Evolutionary conservation across 2,113 vertebrate genomes (phyloP).

Genomic region (Ageneiosus marmoratus): DNA sequence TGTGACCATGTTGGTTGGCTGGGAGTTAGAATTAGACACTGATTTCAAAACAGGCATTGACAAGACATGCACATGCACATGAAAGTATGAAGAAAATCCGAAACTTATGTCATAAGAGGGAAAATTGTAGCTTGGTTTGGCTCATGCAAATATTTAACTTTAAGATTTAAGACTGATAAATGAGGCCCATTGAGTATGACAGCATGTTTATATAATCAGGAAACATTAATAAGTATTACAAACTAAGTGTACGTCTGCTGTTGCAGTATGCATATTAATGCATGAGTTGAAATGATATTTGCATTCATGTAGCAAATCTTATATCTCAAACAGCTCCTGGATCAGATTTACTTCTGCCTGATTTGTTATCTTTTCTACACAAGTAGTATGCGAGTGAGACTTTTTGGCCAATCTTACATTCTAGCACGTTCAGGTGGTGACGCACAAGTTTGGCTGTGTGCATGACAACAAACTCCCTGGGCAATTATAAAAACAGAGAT

Average conservation of each 20-base stretch:
- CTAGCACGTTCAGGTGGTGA: not conserved
- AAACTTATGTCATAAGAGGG: not conserved
- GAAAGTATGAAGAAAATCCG: not conserved
- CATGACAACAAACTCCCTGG: slow-evolving; percentile 15
- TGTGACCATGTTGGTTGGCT: too few species aligned
- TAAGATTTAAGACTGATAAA: not conserved
- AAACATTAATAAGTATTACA: not conserved
- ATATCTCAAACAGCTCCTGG: not conserved
- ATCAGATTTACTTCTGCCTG: not conserved
- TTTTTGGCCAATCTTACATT: not conserved
- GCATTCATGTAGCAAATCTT: not conserved
- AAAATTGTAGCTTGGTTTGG: not conserved
- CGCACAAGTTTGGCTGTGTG: slow-evolving; percentile 23
- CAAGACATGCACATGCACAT: not conserved
- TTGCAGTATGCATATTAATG: not conserved
- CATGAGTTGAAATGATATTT: not conserved
- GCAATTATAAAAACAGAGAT: slow-evolving; percentile 28
- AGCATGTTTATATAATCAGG: not conserved
- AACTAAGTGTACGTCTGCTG: not conserved
- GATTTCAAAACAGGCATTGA: too few species aligned
- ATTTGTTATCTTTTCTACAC: not conserved
- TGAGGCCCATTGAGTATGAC: too few species aligned
- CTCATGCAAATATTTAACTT: not conserved
- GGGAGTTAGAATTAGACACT: too few species aligned
- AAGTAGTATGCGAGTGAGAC: not conserved